phyloP scores from a whole-genome alignment of 2,113 vertebrate genomes.

The Tinamus guttatus region DNA sequence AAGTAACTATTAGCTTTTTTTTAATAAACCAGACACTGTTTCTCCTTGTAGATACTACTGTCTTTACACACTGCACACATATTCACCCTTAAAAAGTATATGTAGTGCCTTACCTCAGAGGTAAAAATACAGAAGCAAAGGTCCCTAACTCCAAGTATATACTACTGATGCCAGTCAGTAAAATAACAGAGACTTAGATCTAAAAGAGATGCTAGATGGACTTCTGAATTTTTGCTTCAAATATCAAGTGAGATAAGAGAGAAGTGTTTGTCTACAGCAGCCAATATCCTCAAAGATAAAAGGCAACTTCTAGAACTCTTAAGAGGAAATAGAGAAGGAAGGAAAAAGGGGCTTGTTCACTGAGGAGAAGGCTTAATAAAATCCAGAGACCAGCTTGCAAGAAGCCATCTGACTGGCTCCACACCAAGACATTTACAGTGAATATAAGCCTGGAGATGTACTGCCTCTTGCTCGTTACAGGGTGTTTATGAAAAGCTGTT shows the following conservation, averaged over 20 bases:
- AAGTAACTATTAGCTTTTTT: not conserved
- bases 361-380: slow-evolving; percentile 12
- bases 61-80: not conserved
- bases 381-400: not conserved
- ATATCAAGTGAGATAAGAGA: not conserved
- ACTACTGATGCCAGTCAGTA: not conserved
- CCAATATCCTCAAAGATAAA: not conserved
- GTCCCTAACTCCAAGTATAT: not conserved
- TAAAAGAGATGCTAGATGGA: not conserved
- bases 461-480: not conserved
- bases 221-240: slow-evolving; percentile 11
- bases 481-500: not conserved
- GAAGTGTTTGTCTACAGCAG: not conserved
- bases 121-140: not conserved
- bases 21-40: not conserved
- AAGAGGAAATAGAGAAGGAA: not conserved
- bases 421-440: not conserved
- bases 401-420: not conserved
- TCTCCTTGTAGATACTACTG: not conserved
- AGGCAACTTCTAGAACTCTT: not conserved
- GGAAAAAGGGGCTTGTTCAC: not conserved
- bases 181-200: not conserved
- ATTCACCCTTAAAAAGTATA: not conserved
- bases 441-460: not conserved
- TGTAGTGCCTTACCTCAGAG: not conserved